These are phyloP conservation scores for Parelbella ahira DNA, from an alignment of 2,888 invertebrate species.

Conservation along the genomic window DNA sequence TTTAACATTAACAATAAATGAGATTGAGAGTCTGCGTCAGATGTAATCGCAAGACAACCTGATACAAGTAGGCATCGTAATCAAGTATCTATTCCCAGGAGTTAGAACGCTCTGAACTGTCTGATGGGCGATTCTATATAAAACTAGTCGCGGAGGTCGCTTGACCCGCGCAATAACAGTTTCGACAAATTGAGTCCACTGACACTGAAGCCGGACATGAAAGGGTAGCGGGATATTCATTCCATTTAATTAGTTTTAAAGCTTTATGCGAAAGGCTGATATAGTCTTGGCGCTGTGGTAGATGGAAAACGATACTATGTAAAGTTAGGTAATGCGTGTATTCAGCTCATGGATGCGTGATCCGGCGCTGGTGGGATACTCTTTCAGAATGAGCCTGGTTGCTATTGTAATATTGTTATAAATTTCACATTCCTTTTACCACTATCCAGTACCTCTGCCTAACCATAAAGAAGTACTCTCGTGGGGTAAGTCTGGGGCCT, in stretches of 20 bases:
- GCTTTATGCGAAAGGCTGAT: too few species aligned
- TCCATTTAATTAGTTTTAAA: constrained; percentile 29
- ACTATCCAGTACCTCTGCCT: too few species aligned
- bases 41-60: constrained; percentile 74
- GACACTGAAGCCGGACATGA: constrained; percentile 57
- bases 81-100: constrained; percentile 72
- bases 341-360: too few species aligned
- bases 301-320: too few species aligned
- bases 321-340: too few species aligned
- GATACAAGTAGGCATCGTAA: constrained; percentile 71
- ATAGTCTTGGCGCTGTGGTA: too few species aligned
- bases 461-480: too few species aligned
- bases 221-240: constrained; percentile 37
- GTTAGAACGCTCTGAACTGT: constrained; percentile 61
- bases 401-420: too few species aligned
- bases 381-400: too few species aligned
- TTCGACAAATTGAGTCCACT: constrained; percentile 72
- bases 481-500: too few species aligned
- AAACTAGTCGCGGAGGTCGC: constrained; percentile 55
- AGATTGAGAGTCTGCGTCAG: constrained; percentile 63
- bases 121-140: constrained; percentile 65
- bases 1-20: constrained; percentile 61
- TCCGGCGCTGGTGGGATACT: too few species aligned
- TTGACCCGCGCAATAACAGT: constrained; percentile 68
- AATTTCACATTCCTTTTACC: too few species aligned